A percentile compares a stretch with the other conserved stretches of the same genome.
Evolutionary conservation across 2,113 vertebrate genomes (phyloP).

Genomic region (Tauraco erythrolophus): DNA sequence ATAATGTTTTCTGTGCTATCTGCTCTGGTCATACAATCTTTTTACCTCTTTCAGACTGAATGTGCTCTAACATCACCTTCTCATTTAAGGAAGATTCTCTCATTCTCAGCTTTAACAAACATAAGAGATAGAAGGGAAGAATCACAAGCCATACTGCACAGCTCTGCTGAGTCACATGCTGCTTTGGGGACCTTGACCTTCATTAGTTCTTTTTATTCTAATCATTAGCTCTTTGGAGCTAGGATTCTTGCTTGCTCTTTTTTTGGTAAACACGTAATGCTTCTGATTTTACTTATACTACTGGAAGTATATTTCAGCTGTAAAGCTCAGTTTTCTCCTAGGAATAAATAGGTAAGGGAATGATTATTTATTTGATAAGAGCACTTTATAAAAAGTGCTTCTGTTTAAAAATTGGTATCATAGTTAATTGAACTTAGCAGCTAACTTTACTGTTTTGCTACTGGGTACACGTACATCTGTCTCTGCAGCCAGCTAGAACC

Average conservation of each 20-base stretch:
- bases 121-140: neutral
- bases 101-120: neutral
- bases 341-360: neutral
- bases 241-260: neutral
- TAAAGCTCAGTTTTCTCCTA: neutral
- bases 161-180: neutral
- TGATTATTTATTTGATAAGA: neutral
- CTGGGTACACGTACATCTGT: neutral
- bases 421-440: constrained; percentile 51
- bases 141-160: neutral
- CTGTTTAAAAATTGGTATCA: neutral
- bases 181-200: neutral
- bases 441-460: constrained; percentile 61
- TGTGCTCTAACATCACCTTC: neutral
- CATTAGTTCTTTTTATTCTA: neutral
- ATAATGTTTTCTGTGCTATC: neutral
- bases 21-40: neutral
- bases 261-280: neutral
- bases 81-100: neutral
- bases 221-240: neutral
- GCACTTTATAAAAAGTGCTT: neutral
- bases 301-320: neutral
- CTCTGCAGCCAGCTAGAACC: constrained; percentile 73
- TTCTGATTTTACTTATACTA: neutral
- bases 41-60: neutral